These are phyloP conservation scores for Dasyornis broadbenti DNA, from an alignment of 2,113 vertebrate genomes.

Conservation along the genomic window DNA sequence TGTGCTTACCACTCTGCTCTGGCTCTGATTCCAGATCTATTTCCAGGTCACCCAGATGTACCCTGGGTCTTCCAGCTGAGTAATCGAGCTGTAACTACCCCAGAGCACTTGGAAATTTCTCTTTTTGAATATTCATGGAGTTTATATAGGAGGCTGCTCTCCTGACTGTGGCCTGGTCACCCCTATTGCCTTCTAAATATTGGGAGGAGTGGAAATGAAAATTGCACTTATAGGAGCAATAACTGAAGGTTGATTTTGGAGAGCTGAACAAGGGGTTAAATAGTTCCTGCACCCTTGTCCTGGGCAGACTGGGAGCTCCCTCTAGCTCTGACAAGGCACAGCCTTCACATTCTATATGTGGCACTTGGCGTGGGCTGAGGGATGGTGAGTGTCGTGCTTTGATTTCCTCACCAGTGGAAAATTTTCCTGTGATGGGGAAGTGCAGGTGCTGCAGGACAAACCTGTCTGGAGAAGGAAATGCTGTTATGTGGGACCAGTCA, in stretches of 20 bases:
- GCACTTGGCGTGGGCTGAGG: not conserved
- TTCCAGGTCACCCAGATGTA: not conserved
- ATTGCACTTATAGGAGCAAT: not conserved
- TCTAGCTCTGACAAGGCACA: not conserved
- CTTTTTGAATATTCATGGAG: not conserved
- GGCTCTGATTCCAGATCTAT: not conserved
- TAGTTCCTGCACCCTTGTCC: not conserved
- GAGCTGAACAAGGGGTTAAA: not conserved
- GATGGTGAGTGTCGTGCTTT: fast-evolving
- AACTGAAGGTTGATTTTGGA: not conserved
- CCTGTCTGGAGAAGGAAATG: not conserved
- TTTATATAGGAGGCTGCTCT: not conserved
- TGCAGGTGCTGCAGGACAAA: not conserved
- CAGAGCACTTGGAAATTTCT: not conserved
- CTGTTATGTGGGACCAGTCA: not conserved
- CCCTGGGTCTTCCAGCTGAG: not conserved
- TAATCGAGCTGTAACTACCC: not conserved
- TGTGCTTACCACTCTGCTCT: not conserved
- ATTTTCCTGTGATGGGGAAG: not conserved
- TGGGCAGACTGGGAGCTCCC: not conserved
- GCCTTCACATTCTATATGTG: not conserved
- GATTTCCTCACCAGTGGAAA: not conserved
- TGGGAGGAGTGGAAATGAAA: not conserved
- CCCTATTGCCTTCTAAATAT: not conserved
- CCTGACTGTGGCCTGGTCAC: not conserved